Conservation (phyloP, 2,113 vertebrate species). For the Pedionomus torquatus region DNA sequence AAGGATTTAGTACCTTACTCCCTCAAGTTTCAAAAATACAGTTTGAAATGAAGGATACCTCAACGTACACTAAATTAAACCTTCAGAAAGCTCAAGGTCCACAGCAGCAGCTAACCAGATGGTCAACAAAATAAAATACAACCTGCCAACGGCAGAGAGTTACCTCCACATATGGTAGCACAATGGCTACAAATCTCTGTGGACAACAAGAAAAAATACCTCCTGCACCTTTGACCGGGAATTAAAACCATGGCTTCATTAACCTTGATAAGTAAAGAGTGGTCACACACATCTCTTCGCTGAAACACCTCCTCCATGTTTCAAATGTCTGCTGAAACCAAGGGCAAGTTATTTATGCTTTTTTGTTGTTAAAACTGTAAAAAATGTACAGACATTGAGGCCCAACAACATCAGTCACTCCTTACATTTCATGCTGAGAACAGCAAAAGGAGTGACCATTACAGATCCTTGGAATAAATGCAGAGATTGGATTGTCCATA, state of each 20-base stretch:
- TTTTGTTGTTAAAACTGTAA: background rate
- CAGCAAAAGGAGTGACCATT: background rate
- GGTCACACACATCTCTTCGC: background rate
- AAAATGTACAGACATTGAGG: background rate
- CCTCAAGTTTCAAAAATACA: background rate
- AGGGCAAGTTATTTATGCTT: background rate
- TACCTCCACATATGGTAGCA: slow-evolving; percentile 45
- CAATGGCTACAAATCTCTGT: slow-evolving; percentile 14
- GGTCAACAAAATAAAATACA: slow-evolving; percentile 40
- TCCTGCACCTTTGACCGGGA: slow-evolving; percentile 2
- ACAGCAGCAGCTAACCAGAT: slow-evolving; percentile 50
- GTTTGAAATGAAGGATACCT: background rate
- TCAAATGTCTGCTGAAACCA: background rate
- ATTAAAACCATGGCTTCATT: slow-evolving; percentile 28
- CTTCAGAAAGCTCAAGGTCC: background rate
- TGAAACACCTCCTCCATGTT: background rate
- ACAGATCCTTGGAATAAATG: background rate
- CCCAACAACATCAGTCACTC: background rate
- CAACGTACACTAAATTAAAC: background rate
- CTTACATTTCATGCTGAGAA: background rate
- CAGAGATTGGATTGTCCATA: background rate
- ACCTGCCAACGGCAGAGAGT: background rate
- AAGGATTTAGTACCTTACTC: background rate
- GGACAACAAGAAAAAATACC: background rate
- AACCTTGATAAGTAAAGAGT: background rate